Evolutionary conservation across 1,140 invertebrate genomes (phyloP), one percentile per base, ranked within the genome.

Genomic region (Drosophila neocordata): DNA sequence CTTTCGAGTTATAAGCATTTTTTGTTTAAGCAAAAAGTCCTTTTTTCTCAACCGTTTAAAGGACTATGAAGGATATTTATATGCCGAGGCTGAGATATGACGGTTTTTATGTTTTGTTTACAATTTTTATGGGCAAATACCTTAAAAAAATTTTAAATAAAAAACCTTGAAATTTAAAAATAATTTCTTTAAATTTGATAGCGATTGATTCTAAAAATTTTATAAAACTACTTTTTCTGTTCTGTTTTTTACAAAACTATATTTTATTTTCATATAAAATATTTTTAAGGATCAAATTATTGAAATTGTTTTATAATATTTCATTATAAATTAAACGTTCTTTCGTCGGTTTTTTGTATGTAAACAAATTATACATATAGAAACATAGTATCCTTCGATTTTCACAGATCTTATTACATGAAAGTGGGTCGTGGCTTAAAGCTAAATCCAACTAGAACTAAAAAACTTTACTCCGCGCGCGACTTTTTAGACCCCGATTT

Each of bases 401-500:
- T 52, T 53, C 22, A 24, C 51, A 24, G 15, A 22, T 24, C 22
- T 27, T 11, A 55, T 56, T 52, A 73, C 13, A 38, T 24, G 20
- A 38, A 13, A 61, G 41, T 20, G 41, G 41, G 41, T 48, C 8
- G 41, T 73, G 71, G 48, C 48, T 18, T 58, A 3, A 58, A 59
- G 9, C 27, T 37, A 15, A 63, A 44, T 70, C 65, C 62, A 71
- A 71, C 31, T 59, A 55, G 20, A 22, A 31, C 20, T 24, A 34
- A 4, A 9, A 31, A 44, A 11, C 18, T 20, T 57, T 87, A 87
- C 22, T 87, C 73, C 48, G 52, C 24, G 20, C 79, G 75, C 38
- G 70, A 18, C 60, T 88, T 88, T 65, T 90, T 90, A 35, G 53
- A 38, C 27, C 80, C 56, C 24, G 76, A 65, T 12, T 74, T 74